These are phyloP conservation scores for Colaptes auratus DNA, from an alignment of 2,113 vertebrate genomes.

Conservation along the genomic window DNA sequence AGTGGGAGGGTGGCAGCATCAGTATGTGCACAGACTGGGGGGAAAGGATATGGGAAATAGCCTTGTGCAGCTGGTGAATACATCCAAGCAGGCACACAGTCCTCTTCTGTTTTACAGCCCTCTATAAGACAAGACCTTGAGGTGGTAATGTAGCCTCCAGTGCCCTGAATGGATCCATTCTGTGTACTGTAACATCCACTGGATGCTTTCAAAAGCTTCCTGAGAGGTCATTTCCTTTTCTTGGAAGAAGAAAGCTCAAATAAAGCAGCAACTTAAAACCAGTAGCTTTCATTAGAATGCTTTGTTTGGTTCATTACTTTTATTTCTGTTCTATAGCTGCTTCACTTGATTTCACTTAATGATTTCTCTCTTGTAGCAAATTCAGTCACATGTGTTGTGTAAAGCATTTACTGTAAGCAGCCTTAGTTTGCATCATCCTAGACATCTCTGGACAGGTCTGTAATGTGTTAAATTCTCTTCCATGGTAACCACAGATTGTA, in stretches of 20 bases:
- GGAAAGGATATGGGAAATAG: neutral
- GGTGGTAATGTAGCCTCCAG: neutral
- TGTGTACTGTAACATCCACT: neutral
- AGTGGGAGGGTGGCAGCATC: neutral
- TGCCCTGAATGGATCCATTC: too few relatives aligned
- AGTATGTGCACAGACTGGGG: neutral
- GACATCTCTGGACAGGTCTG: neutral
- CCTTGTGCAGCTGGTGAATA: neutral
- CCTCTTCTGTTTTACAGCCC: neutral
- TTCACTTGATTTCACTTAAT: fast-evolving
- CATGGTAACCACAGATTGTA: slow-evolving; percentile 78
- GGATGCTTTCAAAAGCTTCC: neutral
- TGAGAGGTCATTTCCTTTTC: neutral
- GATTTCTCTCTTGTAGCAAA: neutral
- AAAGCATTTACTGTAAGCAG: neutral
- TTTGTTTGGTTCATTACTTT: neutral
- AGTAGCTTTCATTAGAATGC: neutral
- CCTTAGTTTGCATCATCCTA: neutral
- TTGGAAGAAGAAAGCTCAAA: neutral
- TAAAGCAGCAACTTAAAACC: neutral
- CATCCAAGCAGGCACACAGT: neutral
- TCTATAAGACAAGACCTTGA: neutral
- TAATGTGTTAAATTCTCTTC: neutral
- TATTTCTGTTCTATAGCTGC: neutral
- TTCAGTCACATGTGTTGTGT: neutral